Base-by-base conservation (phyloP, 2,113 vertebrate genomes). In the Paradisaea rubra region DNA sequence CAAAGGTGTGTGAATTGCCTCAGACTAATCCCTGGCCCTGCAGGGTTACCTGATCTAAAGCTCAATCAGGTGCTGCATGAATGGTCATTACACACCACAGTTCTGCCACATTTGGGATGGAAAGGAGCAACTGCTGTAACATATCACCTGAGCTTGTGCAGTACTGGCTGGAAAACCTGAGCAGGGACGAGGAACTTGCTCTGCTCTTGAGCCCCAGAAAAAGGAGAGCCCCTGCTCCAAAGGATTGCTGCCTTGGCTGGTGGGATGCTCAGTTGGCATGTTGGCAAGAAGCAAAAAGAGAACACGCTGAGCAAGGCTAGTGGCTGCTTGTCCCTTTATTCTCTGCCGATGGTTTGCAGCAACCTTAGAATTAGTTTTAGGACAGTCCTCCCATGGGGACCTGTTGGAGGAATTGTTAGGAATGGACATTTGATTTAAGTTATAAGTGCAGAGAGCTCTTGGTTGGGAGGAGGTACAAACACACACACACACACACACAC, bases 201-300 rank as follows among this genome's bases (percentile, higher is more conserved):
- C 27, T 86, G 39, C 63, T 78, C 7, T 16, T 0, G 2, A 52
- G 45, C 42, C 16, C 27, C 50, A 47, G 71, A 9, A 45, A 27
- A 84, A 78, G 31, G 31, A 42, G 44, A 42, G 20, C 15, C 33
- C 20, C 20, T 56, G 21, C 22, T 44, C 24, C 39, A 50, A 50
- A 27, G 3, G 8, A 8, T 19, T 83, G 1, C 42, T 50, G 0
- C 39, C 7, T 22, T 9, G 17, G 18, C 80, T 54, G 21, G 2
- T 54, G 59, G 74, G 65, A 5, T 85, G 53, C 56, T 85, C 11
- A 13, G 16, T 3, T 59, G 61, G 27, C 0, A 0, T 25, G n/a
- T 35, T 64, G 49, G 18, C 60, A 65, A 44, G 54, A 83, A 76
- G 59, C 24, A 72, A 61, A 54, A 83, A 25, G 42, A 78, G 64